Conservation (phyloP, 2,797 vertebrate species). For the Hippoglossus hippoglossus region DNA sequence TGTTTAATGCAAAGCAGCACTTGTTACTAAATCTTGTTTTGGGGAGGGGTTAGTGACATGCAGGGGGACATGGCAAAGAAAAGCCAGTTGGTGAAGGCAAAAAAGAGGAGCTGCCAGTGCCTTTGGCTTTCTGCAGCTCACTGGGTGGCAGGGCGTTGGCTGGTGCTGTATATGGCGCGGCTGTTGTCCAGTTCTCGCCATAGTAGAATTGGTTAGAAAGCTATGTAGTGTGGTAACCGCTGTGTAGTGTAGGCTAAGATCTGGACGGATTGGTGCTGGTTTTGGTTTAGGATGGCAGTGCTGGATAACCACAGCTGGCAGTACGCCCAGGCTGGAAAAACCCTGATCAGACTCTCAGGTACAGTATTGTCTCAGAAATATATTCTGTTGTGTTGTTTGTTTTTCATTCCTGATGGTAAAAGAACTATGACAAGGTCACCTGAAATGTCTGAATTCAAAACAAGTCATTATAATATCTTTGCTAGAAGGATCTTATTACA, state of each 20-base stretch:
- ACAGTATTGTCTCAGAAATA: conserved; percentile 34
- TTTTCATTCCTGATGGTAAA: neutral
- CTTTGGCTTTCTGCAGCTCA: conserved; percentile 62
- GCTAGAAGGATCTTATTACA: neutral
- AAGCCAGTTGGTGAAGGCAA: conserved; percentile 69
- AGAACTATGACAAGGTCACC: neutral
- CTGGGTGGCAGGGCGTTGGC: conserved; percentile 73
- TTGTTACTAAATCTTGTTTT: conserved; percentile 79
- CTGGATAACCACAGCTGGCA: conserved; percentile 85
- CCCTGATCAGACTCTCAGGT: conserved; percentile 85
- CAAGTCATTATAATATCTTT: neutral
- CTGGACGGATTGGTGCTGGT: conserved; percentile 20
- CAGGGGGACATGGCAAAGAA: conserved; percentile 47
- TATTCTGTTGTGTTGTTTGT: neutral
- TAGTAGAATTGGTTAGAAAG: conserved; percentile 38
- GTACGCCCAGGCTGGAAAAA: conserved; percentile 82
- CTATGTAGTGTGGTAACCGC: conserved; percentile 2
- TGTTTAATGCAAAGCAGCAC: conserved; percentile 74
- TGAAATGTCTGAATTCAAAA: neutral
- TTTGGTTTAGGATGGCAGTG: conserved; percentile 73
- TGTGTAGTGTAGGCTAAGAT: conserved; percentile 16
- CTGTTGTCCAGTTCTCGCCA: conserved; percentile 46
- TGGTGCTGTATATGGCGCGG: conserved; percentile 39
- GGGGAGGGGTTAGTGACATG: conserved; percentile 71
- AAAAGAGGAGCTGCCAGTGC: conserved; percentile 68